Evolutionary conservation across 23 tunicate species (phyloP).

Genomic region (Oikopleura dioica): DNA sequence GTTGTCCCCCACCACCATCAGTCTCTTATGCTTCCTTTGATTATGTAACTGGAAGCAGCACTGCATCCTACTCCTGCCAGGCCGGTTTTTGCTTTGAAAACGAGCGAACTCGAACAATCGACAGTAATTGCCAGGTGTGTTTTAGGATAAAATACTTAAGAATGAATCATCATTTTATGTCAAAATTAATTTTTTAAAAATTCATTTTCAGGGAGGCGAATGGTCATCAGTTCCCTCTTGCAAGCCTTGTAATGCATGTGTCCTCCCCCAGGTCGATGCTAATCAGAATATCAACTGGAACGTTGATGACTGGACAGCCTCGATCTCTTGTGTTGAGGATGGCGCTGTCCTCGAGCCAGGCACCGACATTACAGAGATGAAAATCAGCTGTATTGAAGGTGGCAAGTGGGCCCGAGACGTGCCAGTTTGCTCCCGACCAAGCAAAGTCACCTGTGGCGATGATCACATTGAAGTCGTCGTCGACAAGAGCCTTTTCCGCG

Average conservation of each 20-base stretch:
- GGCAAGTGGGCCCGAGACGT: not conserved
- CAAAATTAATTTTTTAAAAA: not conserved
- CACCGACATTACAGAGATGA: not conserved
- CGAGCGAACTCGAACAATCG: not conserved
- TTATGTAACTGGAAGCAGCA: no score
- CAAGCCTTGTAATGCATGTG: not conserved
- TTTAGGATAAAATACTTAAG: no score
- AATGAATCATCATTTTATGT: no score
- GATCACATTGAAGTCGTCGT: conserved; percentile 4
- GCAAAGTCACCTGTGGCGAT: not conserved
- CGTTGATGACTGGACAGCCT: not conserved
- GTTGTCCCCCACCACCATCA: no score
- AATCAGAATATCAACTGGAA: not conserved
- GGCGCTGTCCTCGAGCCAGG: conserved; percentile 5
- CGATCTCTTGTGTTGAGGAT: not conserved
- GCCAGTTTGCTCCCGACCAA: conserved; percentile 8
- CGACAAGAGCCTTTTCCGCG: not conserved
- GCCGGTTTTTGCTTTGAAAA: conserved; percentile 11
- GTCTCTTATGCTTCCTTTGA: no score
- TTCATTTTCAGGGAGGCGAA: not conserved
- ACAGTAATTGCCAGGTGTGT: not conserved
- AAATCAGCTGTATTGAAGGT: not conserved
- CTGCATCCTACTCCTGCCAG: no score
- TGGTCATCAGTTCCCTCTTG: not conserved
- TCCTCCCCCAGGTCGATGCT: not conserved